A percentile compares a stretch with the other conserved stretches of the same genome.
phyloP scores from a whole-genome alignment of 2,113 vertebrate species.

The Prietella phreatophila region DNA sequence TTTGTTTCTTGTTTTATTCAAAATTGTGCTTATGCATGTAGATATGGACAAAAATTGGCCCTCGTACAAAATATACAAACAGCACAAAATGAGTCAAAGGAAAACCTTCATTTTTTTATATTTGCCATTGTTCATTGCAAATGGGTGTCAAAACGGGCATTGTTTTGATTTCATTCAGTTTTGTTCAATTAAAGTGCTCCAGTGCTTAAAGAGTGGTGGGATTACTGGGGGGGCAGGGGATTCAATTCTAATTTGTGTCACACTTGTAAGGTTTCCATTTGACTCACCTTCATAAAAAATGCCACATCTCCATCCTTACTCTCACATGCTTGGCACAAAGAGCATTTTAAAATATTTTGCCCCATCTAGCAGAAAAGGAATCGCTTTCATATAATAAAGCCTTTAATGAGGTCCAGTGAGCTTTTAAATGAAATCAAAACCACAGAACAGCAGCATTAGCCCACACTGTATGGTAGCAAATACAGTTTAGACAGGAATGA shows the following conservation, averaged over 20 bases:
- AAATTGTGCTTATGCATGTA: neutral
- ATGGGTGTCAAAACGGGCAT: neutral
- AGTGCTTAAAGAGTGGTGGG: neutral
- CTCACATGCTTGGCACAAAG: neutral
- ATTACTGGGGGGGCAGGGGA: neutral
- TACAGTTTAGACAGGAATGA: neutral
- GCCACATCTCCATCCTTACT: neutral
- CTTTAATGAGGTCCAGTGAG: neutral
- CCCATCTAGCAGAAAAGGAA: neutral
- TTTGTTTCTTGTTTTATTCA: neutral
- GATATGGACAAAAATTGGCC: neutral
- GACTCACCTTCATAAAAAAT: neutral
- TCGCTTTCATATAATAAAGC: neutral
- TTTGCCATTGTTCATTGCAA: neutral
- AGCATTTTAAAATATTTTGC: neutral
- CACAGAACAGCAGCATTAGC: neutral
- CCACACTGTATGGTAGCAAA: neutral
- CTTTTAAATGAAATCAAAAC: neutral
- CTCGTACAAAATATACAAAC: neutral
- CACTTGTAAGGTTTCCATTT: neutral
- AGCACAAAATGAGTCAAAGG: neutral
- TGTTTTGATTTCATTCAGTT: neutral
- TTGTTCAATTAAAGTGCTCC: neutral
- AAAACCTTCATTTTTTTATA: neutral
- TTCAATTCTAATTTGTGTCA: neutral